Percentiles rank a stretch among this genome's conserved stretches.
phyloP scores from a whole-genome alignment of 2,797 vertebrate species.

The Cheirogaleus major region DNA sequence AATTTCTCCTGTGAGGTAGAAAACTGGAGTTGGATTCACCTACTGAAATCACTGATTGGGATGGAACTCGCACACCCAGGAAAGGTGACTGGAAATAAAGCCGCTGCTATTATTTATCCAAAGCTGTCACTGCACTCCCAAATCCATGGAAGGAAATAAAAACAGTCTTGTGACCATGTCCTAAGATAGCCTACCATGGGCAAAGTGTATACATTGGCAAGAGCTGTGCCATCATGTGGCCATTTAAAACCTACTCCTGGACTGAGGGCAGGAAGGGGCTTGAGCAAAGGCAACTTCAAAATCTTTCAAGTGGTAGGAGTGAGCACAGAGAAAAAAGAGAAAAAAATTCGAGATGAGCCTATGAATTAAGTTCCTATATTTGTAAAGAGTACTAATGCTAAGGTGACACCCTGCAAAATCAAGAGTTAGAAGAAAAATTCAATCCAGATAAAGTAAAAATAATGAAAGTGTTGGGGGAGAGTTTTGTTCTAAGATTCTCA shows the following conservation, averaged over 20 bases:
- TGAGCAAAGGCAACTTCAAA: not conserved
- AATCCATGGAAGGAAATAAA: not conserved
- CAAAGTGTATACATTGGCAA: not conserved
- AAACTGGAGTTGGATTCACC: not conserved
- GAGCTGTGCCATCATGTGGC: no score
- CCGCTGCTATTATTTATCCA: not conserved
- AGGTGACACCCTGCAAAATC: not conserved
- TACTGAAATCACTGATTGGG: not conserved
- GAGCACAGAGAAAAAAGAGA: not conserved
- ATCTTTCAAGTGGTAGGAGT: not conserved
- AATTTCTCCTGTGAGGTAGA: not conserved
- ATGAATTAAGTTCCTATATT: not conserved
- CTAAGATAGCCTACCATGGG: not conserved
- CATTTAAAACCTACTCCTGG: not conserved
- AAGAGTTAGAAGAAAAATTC: not conserved
- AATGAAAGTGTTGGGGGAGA: not conserved
- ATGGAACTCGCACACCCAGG: not conserved
- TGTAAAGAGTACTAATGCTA: not conserved
- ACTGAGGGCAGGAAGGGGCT: not conserved
- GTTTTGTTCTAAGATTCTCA: not conserved
- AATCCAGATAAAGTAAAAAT: not conserved
- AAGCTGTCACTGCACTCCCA: not conserved
- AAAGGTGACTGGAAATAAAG: not conserved
- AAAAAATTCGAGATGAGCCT: not conserved
- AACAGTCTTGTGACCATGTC: not conserved